phyloP scores from a whole-genome alignment of 2,113 vertebrate species.

The Oxyura jamaicensis region DNA sequence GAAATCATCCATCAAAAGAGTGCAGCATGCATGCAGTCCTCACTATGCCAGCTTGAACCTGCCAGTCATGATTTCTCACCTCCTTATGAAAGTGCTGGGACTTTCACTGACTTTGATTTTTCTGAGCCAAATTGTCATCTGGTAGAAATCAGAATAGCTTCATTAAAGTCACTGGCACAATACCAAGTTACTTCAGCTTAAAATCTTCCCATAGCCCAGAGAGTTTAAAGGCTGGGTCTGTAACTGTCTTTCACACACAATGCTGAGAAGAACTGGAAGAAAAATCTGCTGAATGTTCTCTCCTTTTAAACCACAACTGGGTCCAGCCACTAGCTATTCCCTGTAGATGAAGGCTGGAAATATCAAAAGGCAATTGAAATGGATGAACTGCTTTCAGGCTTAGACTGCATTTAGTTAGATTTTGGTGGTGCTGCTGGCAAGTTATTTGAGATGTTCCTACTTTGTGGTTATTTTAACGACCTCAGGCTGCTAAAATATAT shows the following conservation, averaged over 20 bases:
- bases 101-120: not conserved
- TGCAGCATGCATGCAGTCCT: not conserved
- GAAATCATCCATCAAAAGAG: not conserved
- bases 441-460: not conserved
- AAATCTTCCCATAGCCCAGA: not conserved
- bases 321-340: not conserved
- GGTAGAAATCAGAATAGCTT: slow-evolving; percentile 35
- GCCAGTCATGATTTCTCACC: slow-evolving; percentile 28
- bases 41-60: slow-evolving; percentile 25
- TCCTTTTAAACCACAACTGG: not conserved
- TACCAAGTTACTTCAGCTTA: not conserved
- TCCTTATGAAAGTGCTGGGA: not conserved
- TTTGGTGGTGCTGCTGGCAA: not conserved
- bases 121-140: slow-evolving; percentile 36
- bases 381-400: not conserved
- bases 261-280: not conserved
- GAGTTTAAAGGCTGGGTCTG: not conserved
- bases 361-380: not conserved
- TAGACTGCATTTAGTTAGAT: not conserved
- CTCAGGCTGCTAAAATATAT: not conserved
- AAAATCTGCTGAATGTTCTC: not conserved
- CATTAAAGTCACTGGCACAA: not conserved
- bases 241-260: not conserved
- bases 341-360: not conserved
- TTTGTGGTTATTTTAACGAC: not conserved